Evolutionary conservation across 92 coral and sea anemone species (phyloP), one percentile per base, ranked within the genome.

Genomic region (Epizoanthus rinbou): DNA sequence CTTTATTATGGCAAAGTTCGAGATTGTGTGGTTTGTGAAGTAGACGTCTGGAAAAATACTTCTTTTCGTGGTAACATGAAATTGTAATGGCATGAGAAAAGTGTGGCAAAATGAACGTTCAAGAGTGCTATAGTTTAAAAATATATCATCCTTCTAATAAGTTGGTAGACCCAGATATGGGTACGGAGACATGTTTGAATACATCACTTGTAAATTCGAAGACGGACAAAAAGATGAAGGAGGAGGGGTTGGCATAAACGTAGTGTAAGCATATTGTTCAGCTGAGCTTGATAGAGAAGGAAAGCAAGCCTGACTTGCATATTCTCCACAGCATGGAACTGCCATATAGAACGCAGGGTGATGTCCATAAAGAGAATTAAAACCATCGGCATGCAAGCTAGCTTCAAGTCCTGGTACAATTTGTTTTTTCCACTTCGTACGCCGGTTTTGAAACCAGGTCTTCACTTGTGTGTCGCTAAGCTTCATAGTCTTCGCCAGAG

Each of bases 351-450:
- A 85, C 6, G 82, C 88, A 18, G 76, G 65, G 41, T 66, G 62
- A 67, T 89, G 92, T 86, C 92, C 92, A 81, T 88, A 88, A 69
- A 88, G n/a, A 24, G 78, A 81, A 35, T 71, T 86, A 23, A 90
- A 45, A 16, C 88, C 94, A 16, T 93, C 97, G 81, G 84, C 87
- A 15, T 91, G 92, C 19, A 93, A 68, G n/a, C 91, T 86, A 0
- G 92, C 92, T 35, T 93, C 97, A 69, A 83, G 87, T 11, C 91
- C 97, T 6, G 97, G 97, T 39, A 91, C 94, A 90, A 91, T 94
- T 90, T 95, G 98, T 73, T 95, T 95, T 81, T 95, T 95, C 98
- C 98, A 95, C 85, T 95, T 95, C 22, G 98, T 95, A 62, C 98
- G 87, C 41, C 98, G 86, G 56, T 95, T 95, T 80, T 95, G 98